A percentile compares a stretch with the other conserved stretches of the same genome.
These are phyloP conservation scores for Ellobium chinense DNA, from an alignment of 2,888 invertebrate genomes.

Conservation along the genomic window DNA sequence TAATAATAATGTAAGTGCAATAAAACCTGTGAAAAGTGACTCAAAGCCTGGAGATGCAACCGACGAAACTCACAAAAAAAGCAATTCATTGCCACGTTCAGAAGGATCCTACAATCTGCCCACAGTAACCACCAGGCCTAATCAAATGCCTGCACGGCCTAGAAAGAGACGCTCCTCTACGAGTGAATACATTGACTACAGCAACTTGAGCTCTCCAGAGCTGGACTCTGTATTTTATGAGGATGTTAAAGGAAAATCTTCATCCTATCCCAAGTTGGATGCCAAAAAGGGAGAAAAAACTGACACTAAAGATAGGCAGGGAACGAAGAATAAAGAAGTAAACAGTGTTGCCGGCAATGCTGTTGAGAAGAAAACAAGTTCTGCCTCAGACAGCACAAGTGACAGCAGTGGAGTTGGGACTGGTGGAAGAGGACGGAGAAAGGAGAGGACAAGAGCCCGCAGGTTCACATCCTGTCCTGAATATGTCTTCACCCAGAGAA, in stretches of 20 bases:
- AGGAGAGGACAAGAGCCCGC: not conserved
- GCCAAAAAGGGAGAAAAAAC: no score
- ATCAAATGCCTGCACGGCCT: not conserved
- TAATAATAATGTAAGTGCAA: not conserved
- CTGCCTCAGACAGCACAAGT: not conserved
- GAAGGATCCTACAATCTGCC: not conserved
- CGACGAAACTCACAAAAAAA: not conserved
- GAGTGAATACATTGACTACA: conserved; percentile 33
- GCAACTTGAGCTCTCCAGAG: conserved; percentile 5
- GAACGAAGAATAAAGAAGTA: not conserved
- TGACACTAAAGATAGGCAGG: conserved; percentile 1
- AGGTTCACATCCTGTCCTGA: conserved; percentile 39
- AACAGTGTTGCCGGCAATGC: not conserved
- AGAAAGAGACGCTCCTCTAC: conserved; percentile 35
- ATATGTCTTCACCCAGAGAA: conserved; percentile 38
- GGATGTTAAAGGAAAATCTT: not conserved
- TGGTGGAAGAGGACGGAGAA: not conserved
- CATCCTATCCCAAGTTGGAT: not conserved
- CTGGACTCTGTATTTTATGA: not conserved
- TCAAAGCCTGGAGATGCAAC: not conserved
- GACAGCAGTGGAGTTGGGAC: not conserved
- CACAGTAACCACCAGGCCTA: not conserved
- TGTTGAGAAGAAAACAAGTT: not conserved
- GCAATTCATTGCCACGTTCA: not conserved
- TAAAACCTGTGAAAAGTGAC: not conserved